Conservation (phyloP, 2,797 vertebrate genomes). For the Brotogeris chrysoptera region DNA sequence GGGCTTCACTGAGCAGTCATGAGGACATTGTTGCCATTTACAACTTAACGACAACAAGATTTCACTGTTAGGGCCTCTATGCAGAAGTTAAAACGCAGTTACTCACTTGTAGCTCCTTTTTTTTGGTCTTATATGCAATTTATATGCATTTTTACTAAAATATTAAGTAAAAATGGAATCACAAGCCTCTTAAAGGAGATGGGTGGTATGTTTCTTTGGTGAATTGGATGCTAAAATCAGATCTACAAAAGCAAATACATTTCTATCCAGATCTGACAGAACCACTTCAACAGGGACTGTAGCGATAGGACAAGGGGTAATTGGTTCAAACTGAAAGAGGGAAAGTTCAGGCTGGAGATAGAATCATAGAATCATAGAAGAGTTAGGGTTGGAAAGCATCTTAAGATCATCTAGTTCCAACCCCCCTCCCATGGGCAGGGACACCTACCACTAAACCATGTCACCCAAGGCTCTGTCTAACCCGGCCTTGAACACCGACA, state of each 20-base stretch:
- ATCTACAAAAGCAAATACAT: background rate
- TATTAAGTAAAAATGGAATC: background rate
- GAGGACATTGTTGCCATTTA: background rate
- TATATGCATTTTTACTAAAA: background rate
- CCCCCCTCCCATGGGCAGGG: too few species aligned
- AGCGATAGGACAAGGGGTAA: background rate
- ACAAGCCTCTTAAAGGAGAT: background rate
- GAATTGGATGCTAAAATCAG: background rate
- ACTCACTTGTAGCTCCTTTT: too few species aligned
- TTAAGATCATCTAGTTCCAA: too few species aligned
- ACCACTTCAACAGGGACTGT: background rate
- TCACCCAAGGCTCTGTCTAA: too few species aligned
- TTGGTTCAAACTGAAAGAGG: background rate
- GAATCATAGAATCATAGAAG: too few species aligned
- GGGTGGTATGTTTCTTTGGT: background rate
- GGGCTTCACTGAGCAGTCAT: background rate
- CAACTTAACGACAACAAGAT: rapidly evolving
- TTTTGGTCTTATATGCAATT: background rate
- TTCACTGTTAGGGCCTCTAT: rapidly evolving
- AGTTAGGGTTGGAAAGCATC: too few species aligned
- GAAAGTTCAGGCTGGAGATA: background rate
- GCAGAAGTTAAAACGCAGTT: background rate
- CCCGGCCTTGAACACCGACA: too few species aligned
- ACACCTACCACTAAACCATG: too few species aligned
- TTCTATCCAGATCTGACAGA: background rate